These are phyloP conservation scores for Ectemnius lituratus DNA, from an alignment of 2,888 invertebrate species.

Conservation along the genomic window DNA sequence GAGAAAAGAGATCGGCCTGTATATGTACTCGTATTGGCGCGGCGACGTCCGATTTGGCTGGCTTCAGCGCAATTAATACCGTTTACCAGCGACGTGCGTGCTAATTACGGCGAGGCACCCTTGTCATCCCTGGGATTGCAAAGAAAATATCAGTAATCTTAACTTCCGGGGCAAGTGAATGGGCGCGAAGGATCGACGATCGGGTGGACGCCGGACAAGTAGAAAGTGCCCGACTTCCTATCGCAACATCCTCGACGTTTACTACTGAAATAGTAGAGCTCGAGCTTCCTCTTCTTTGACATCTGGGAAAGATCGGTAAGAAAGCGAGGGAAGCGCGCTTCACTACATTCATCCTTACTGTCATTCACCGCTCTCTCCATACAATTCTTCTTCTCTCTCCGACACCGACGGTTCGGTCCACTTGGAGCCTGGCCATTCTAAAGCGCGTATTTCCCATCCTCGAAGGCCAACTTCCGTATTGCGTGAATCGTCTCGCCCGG, in stretches of 20 bases:
- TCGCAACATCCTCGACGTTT: too few relatives aligned
- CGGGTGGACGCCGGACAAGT: background rate
- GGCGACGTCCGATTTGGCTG: constrained; percentile 24
- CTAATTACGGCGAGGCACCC: constrained; percentile 65
- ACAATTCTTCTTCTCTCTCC: background rate
- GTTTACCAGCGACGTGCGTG: constrained; percentile 62
- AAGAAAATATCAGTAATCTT: constrained; percentile 44
- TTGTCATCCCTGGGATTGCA: constrained; percentile 41
- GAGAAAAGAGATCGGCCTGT: constrained; percentile 10
- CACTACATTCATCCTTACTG: constrained; percentile 5
- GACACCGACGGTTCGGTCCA: constrained; percentile 9
- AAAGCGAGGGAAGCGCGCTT: background rate
- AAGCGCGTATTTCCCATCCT: background rate
- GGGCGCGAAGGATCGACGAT: constrained; percentile 2
- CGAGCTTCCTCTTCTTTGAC: background rate
- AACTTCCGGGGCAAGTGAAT: constrained; percentile 15
- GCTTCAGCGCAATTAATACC: constrained; percentile 47
- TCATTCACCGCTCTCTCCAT: constrained; percentile 13
- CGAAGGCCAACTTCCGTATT: constrained; percentile 7
- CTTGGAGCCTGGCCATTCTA: constrained; percentile 40
- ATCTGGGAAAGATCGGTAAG: constrained; percentile 15
- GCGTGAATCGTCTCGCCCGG: background rate
- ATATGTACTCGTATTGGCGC: background rate
- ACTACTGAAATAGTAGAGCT: too few relatives aligned
- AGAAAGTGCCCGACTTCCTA: background rate